Percentiles rank a stretch among this genome's conserved stretches.
Conservation (phyloP, 2,113 vertebrate genomes). For the Diglossa brunneiventris region DNA sequence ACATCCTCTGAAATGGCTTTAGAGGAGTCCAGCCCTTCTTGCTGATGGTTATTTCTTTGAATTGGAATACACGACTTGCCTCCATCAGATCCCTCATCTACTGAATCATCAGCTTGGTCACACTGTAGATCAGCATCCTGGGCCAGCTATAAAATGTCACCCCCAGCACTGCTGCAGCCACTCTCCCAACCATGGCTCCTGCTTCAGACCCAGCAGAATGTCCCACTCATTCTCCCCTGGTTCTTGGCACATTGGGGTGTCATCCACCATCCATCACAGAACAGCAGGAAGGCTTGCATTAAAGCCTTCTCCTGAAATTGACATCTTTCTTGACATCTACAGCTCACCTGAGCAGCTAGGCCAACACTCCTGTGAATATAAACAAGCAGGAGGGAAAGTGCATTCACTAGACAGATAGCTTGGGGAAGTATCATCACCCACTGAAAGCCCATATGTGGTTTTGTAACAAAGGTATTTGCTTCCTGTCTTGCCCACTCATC, state of each 20-base stretch:
- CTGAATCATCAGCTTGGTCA: background rate
- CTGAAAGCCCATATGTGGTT: constrained; percentile 41
- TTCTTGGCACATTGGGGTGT: accelerated
- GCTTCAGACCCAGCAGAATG: background rate
- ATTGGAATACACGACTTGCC: background rate
- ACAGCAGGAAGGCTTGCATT: background rate
- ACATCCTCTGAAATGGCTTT: background rate
- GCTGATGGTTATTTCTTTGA: background rate
- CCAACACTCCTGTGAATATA: constrained; percentile 5
- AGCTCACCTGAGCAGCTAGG: constrained; percentile 19
- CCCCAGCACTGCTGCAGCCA: background rate
- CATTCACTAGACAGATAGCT: constrained; percentile 29
- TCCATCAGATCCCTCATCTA: background rate
- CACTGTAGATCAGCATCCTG: background rate
- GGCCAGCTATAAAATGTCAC: background rate
- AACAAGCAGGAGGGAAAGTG: background rate
- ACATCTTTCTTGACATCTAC: background rate
- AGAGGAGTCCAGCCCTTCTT: background rate
- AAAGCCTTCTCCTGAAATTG: background rate
- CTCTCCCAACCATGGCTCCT: accelerated
- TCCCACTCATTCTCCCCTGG: background rate
- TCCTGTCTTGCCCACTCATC: constrained; percentile 14
- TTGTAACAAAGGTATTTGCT: constrained; percentile 30
- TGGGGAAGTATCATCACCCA: background rate
- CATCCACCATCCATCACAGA: background rate